These are phyloP conservation scores for Chrysemys picta DNA, from an alignment of 2,113 vertebrate species.

Conservation along the genomic window DNA sequence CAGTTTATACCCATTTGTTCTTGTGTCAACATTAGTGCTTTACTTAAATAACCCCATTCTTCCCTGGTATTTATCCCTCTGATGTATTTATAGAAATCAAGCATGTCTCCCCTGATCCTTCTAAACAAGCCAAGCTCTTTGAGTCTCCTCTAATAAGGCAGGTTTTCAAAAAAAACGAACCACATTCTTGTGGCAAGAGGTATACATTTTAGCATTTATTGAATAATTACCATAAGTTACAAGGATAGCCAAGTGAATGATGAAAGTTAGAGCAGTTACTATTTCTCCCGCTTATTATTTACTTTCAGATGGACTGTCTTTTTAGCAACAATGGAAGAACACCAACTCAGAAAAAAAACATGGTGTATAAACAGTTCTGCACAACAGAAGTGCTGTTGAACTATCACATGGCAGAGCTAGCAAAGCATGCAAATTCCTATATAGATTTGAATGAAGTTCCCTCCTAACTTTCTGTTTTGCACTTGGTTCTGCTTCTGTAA, in stretches of 20 bases:
- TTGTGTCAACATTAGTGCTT: no score
- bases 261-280: background rate
- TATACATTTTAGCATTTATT: background rate
- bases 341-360: conserved; percentile 15
- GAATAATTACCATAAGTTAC: conserved; percentile 11
- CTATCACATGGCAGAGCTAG: background rate
- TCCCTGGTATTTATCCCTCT: no score
- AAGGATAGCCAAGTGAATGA: background rate
- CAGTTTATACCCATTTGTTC: no score
- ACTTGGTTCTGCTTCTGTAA: conserved; percentile 51
- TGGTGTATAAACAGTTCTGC: conserved; percentile 38
- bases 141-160: background rate
- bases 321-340: conserved; percentile 32
- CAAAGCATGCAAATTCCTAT: conserved; percentile 33
- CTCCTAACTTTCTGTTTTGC: conserved; percentile 29
- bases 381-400: conserved; percentile 37
- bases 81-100: no score
- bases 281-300: conserved; percentile 4
- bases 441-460: conserved; percentile 33
- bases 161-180: background rate
- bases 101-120: no score
- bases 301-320: conserved; percentile 29
- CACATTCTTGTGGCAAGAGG: conserved; percentile 26
- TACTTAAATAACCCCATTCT: no score
- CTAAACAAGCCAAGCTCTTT: background rate